Percentiles rank a stretch among this genome's conserved stretches.
These are phyloP conservation scores for Yponomeuta malinellus DNA, from an alignment of 2,888 invertebrate genomes.

Conservation along the genomic window DNA sequence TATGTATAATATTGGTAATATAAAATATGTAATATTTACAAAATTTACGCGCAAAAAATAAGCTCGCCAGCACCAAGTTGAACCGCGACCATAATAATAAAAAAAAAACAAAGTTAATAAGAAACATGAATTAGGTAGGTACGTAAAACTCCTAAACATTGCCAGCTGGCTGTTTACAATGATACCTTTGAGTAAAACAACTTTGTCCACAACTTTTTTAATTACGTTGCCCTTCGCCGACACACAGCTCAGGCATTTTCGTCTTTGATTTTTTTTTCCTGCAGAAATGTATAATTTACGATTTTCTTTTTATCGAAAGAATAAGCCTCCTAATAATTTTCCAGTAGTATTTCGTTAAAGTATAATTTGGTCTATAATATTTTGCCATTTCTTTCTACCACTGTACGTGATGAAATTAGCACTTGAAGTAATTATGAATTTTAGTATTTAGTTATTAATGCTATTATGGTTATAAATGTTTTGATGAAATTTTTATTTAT, in stretches of 20 bases:
- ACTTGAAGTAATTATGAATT: too few relatives aligned
- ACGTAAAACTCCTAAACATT: constrained; percentile 24
- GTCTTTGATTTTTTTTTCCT: constrained; percentile 11
- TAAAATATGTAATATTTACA: neutral
- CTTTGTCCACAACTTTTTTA: constrained; percentile 26
- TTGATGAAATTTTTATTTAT: too few relatives aligned
- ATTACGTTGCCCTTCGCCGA: constrained; percentile 34
- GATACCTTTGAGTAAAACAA: constrained; percentile 25
- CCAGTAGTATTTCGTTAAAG: too few relatives aligned
- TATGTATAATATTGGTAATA: too few relatives aligned
- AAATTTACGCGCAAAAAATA: neutral
- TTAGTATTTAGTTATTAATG: too few relatives aligned
- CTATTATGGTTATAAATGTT: too few relatives aligned
- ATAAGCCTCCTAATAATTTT: too few relatives aligned
- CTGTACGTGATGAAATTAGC: too few relatives aligned
- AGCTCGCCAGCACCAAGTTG: neutral
- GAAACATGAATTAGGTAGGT: constrained; percentile 24
- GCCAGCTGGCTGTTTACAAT: constrained; percentile 23
- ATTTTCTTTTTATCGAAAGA: too few relatives aligned
- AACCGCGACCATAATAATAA: constrained; percentile 18
- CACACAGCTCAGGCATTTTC: constrained; percentile 22
- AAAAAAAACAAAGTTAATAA: constrained; percentile 24
- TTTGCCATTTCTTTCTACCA: too few relatives aligned
- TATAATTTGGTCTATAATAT: too few relatives aligned
- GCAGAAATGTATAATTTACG: too few relatives aligned